These are phyloP conservation scores for Holcopasites calliopsidis DNA, from an alignment of 1,140 invertebrate species.

Conservation along the genomic window DNA sequence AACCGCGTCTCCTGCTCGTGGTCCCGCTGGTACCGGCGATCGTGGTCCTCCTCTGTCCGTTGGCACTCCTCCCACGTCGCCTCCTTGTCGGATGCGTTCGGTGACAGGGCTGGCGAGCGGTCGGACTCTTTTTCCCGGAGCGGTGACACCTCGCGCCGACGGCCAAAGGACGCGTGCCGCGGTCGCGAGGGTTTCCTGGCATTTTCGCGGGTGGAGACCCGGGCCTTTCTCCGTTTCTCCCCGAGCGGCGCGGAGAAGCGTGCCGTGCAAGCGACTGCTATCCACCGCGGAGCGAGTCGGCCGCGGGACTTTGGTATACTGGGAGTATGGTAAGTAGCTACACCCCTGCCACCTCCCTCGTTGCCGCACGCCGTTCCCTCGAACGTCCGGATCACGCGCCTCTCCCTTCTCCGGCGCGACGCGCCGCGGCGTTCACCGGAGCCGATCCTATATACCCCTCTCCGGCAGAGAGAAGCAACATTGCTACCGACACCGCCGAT, in stretches of 20 bases:
- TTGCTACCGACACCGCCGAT: slow-evolving; percentile 52
- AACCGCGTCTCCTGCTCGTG: slow-evolving; percentile 64
- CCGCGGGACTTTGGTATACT: slow-evolving; percentile 74
- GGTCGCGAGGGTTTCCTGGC: slow-evolving; percentile 34
- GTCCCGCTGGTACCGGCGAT: slow-evolving; percentile 3
- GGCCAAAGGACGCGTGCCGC: neutral
- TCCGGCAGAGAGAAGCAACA: slow-evolving; percentile 29
- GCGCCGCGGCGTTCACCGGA: slow-evolving; percentile 18
- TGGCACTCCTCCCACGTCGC: slow-evolving; percentile 31
- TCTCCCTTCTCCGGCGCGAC: slow-evolving; percentile 35
- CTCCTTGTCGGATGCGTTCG: no score
- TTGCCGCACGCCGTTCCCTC: slow-evolving; percentile 54
- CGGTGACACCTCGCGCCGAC: no score
- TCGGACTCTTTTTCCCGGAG: no score
- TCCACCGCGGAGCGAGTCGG: slow-evolving; percentile 71
- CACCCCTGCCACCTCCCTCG: slow-evolving; percentile 71
- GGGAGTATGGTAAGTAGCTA: slow-evolving; percentile 78
- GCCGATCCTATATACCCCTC: slow-evolving; percentile 30
- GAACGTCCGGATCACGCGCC: slow-evolving; percentile 52
- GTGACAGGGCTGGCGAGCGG: no score
- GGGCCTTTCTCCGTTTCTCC: slow-evolving; percentile 26
- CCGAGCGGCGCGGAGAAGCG: slow-evolving; percentile 51
- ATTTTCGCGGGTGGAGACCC: slow-evolving; percentile 23
- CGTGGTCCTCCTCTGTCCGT: neutral
- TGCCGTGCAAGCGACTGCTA: slow-evolving; percentile 73